These are phyloP conservation scores for Drosophila peninsularis DNA, from an alignment of 2,888 invertebrate species.

Conservation along the genomic window DNA sequence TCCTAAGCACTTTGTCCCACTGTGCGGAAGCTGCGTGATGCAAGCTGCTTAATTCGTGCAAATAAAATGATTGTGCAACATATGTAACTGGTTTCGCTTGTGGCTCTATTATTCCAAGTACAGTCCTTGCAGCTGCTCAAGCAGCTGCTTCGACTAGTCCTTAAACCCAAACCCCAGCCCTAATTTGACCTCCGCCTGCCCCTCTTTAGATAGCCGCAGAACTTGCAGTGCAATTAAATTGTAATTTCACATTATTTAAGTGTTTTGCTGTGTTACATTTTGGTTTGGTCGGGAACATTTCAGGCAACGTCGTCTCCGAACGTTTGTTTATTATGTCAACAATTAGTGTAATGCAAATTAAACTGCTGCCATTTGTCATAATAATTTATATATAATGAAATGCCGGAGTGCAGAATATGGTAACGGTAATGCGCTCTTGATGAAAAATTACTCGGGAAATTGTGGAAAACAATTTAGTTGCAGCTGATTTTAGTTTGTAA, in stretches of 20 bases:
- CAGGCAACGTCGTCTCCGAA: constrained; percentile 16
- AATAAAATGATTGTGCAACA: constrained; percentile 80
- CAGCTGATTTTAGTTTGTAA: neutral
- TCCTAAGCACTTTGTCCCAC: constrained; percentile 30
- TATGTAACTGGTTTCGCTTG: constrained; percentile 59
- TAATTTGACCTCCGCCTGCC: neutral
- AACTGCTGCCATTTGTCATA: constrained; percentile 38
- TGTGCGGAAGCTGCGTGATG: constrained; percentile 45
- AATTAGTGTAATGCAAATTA: constrained; percentile 63
- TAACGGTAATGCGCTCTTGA: neutral
- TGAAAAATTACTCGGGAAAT: neutral
- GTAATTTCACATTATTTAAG: constrained; percentile 78
- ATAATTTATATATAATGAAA: constrained; percentile 25
- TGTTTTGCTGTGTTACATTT: constrained; percentile 69
- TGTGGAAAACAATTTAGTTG: neutral
- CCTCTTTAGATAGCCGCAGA: constrained; percentile 47
- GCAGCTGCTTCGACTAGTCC: constrained; percentile 19
- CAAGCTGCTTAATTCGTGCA: constrained; percentile 74
- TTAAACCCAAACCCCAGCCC: neutral
- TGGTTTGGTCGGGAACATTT: constrained; percentile 45
- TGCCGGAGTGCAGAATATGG: constrained; percentile 18
- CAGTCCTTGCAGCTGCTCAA: constrained; percentile 55
- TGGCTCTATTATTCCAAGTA: constrained; percentile 67
- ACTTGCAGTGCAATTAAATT: constrained; percentile 76
- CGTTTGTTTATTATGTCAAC: constrained; percentile 68